phyloP scores from a whole-genome alignment of 2,797 vertebrate genomes.

The Babyrousa celebensis region DNA sequence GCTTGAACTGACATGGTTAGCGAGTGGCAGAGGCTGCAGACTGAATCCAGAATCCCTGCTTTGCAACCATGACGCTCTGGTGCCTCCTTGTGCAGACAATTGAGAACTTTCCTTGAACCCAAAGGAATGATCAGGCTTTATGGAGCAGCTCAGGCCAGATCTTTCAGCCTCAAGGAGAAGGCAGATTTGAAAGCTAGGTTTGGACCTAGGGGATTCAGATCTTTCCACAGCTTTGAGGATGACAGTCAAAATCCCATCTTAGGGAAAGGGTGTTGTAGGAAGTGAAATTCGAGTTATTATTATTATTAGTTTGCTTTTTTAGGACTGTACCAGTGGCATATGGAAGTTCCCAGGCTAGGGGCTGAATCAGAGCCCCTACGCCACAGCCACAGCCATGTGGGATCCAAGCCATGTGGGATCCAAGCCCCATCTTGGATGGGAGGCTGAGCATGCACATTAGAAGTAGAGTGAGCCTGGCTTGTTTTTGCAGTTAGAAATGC shows the following conservation, averaged over 20 bases:
- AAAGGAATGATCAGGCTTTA: neutral
- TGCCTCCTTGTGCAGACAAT: neutral
- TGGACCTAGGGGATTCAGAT: neutral
- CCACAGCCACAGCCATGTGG: too few relatives aligned
- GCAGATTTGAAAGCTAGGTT: neutral
- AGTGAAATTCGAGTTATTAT: slow-evolving; percentile 1
- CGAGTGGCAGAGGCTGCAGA: neutral
- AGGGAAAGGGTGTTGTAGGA: neutral
- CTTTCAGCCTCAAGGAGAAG: neutral
- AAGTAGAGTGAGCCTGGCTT: too few relatives aligned
- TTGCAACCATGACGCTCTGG: neutral
- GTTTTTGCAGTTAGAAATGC: too few relatives aligned
- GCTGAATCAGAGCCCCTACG: too few relatives aligned
- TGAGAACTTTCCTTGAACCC: neutral
- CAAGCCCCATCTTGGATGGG: too few relatives aligned
- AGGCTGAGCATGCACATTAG: too few relatives aligned
- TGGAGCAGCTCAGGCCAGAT: too few relatives aligned
- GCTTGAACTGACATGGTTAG: neutral
- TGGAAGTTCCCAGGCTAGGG: too few relatives aligned
- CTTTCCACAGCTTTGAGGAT: neutral
- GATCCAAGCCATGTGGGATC: too few relatives aligned
- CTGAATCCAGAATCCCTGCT: neutral
- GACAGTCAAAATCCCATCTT: neutral
- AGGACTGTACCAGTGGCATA: too few relatives aligned
- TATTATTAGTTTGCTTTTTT: too few relatives aligned